Evolutionary conservation across 2,888 invertebrate species (phyloP), one percentile per base, ranked within the genome.

Genomic region (Phorcus lineatus): DNA sequence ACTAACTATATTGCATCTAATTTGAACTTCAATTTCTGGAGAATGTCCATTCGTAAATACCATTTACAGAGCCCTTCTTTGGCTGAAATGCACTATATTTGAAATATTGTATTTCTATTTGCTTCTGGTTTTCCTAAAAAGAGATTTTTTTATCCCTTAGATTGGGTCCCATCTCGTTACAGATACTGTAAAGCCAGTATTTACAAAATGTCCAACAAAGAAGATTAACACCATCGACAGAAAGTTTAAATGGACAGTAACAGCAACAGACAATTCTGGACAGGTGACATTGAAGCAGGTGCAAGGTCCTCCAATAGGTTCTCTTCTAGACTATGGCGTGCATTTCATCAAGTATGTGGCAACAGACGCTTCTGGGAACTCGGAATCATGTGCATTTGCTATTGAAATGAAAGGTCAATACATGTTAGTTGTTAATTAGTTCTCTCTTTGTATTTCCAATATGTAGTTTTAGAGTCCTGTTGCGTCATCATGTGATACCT

Each of bases 231-330:
- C 74, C 22, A 52, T 47, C 2, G 53, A 40, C 16, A 52, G 52
- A n/a, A 74, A n/a, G 17, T 40, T n/a, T 13, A 40, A 24, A 22
- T 74, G 74, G 74, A 52, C 40, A 19, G 47, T 52, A 3, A 53
- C n/a, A 17, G 74, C 74, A 24, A 74, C 74, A 0, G 74, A 74
- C 47, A 74, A 74, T 24, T 52, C 74, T 9, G 74, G 74, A 47
- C 19, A 47, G 13, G 74, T 74, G 74, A 52, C 52, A 7, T 47
- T 74, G 52, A 24, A 52, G 11, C 74, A 74, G 22, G 52, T 52
- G 2, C 24, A 74, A 22, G 74, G 74, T 22, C 19, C 2, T 9
- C 53, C 24, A 9, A 52, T 53, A 22, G 52, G 52, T 11, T 24
- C 19, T 40, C 16, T 52, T 9, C 19, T 74, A 22, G 24, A 24